These are phyloP conservation scores for Rhinogobius similis DNA, from an alignment of 2,113 vertebrate genomes.

Conservation along the genomic window DNA sequence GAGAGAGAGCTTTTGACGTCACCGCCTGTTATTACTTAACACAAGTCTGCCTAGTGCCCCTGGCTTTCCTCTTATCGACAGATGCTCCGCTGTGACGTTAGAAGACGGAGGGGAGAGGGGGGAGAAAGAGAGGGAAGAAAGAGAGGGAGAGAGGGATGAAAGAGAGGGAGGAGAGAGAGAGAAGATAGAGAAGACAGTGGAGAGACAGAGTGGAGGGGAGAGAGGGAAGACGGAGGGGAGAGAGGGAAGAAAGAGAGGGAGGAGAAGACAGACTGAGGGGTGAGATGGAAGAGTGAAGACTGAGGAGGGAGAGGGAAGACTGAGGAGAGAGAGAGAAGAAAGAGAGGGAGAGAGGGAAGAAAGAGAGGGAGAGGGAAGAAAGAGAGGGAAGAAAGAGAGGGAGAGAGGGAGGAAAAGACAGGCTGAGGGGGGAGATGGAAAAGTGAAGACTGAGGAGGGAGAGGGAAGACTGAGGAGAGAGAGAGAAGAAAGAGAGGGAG, in stretches of 20 bases:
- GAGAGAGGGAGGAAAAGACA: too few species aligned
- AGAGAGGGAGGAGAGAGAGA: too few species aligned
- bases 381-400: slow-evolving; percentile 21
- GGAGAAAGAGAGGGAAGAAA: slow-evolving; percentile 44
- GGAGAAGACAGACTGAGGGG: slow-evolving; percentile 52
- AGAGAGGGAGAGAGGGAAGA: too few species aligned
- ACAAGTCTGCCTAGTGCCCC: slow-evolving; percentile 65
- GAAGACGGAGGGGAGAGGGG: slow-evolving; percentile 57
- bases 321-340: too few species aligned
- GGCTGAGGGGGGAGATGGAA: too few species aligned
- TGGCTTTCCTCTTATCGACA: slow-evolving; percentile 68
- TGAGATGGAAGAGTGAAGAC: slow-evolving; percentile 30
- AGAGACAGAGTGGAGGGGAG: too few species aligned
- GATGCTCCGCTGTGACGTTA: slow-evolving; percentile 68
- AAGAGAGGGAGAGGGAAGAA: too few species aligned
- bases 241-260: slow-evolving; percentile 17
- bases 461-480: slow-evolving; percentile 18
- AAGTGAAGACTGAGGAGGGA: too few species aligned
- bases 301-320: slow-evolving; percentile 42
- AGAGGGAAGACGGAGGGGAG: too few species aligned
- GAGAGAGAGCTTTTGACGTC: slow-evolving; percentile 71
- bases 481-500: slow-evolving; percentile 22
- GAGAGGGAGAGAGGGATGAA: slow-evolving; percentile 43
- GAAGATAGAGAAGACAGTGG: too few species aligned
- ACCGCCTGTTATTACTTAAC: slow-evolving; percentile 76